Evolutionary conservation across 2,113 vertebrate genomes (phyloP).

Genomic region (Vireo altiloquus): DNA sequence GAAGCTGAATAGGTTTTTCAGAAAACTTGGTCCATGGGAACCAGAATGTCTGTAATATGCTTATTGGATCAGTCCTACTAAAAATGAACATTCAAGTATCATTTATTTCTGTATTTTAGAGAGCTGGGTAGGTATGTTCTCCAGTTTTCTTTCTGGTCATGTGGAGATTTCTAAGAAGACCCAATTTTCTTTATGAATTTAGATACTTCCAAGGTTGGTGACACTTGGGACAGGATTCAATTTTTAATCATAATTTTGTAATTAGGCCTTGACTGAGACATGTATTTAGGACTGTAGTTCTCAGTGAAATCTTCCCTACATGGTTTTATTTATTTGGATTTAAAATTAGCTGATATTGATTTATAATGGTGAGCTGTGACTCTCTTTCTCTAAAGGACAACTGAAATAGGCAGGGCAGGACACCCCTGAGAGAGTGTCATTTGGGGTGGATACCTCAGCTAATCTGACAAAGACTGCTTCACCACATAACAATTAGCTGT

Average conservation of each 20-base stretch:
- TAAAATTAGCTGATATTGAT: background rate
- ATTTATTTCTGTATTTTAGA: background rate
- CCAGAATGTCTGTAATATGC: background rate
- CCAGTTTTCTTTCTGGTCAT: background rate
- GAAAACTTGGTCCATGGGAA: background rate
- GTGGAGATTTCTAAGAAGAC: background rate
- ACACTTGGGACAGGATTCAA: background rate
- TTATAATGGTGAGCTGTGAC: background rate
- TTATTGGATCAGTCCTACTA: background rate
- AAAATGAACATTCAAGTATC: background rate
- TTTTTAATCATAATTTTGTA: background rate
- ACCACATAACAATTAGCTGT: background rate
- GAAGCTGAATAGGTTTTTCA: background rate
- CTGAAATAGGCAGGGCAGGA: background rate
- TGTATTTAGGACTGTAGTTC: background rate
- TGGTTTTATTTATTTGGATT: background rate
- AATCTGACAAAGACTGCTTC: background rate
- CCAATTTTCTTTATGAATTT: background rate
- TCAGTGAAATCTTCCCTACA: background rate
- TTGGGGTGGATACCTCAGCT: background rate
- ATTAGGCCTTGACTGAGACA: background rate
- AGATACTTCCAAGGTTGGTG: background rate
- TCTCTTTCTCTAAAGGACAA: background rate
- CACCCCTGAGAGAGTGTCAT: background rate
- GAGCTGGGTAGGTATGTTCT: background rate